phyloP scores from a whole-genome alignment of 2,888 invertebrate species.

The Watsonalla binaria region DNA sequence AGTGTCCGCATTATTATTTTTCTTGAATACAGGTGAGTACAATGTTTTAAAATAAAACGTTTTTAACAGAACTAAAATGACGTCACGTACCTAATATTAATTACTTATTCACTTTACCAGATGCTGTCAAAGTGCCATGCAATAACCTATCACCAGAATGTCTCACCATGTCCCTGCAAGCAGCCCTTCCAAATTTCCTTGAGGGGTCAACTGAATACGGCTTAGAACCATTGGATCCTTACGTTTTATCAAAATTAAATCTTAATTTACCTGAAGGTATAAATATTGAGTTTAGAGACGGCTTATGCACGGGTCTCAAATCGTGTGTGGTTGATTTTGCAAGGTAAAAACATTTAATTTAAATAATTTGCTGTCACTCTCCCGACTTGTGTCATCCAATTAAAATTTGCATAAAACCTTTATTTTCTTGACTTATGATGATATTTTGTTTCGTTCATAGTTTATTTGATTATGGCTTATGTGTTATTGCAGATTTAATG shows the following conservation, averaged over 20 bases:
- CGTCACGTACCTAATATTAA: background rate
- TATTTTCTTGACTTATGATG: background rate
- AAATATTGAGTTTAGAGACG: conserved; percentile 33
- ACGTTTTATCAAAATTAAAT: conserved; percentile 33
- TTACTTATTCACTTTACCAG: conserved; percentile 16
- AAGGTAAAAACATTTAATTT: conserved; percentile 23
- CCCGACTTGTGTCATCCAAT: too few relatives aligned
- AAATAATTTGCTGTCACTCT: background rate
- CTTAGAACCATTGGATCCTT: conserved; percentile 42
- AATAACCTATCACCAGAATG: conserved; percentile 32
- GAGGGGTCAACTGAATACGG: conserved; percentile 39
- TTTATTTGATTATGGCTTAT: too few relatives aligned
- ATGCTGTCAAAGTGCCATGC: conserved; percentile 31
- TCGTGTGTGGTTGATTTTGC: conserved; percentile 44
- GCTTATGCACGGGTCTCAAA: conserved; percentile 38
- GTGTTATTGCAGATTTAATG: conserved; percentile 28
- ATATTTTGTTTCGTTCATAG: background rate
- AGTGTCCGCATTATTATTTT: background rate
- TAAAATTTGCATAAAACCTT: conserved; percentile 1
- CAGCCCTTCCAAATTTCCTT: conserved; percentile 32
- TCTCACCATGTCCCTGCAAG: conserved; percentile 34
- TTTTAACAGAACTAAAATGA: background rate
- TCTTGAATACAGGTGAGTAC: background rate
- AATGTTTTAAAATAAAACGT: background rate
- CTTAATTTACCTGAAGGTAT: conserved; percentile 41